phyloP scores from a whole-genome alignment of 1,140 invertebrate genomes.

The Paralvinella palmiformis region DNA sequence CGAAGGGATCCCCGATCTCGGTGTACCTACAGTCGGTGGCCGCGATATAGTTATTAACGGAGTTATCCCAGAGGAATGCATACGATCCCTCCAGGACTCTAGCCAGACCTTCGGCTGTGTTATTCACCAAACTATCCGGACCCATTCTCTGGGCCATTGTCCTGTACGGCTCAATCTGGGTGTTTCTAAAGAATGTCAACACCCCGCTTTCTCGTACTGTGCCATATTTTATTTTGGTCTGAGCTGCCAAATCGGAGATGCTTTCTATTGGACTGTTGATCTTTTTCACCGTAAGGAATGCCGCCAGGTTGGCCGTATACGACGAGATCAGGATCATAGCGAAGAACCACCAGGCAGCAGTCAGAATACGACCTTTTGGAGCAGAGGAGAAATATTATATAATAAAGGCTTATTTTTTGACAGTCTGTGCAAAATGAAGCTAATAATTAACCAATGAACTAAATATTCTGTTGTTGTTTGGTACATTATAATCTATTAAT shows the following conservation, averaged over 20 bases:
- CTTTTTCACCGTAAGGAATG: constrained; percentile 23
- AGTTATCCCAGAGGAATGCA: constrained; percentile 46
- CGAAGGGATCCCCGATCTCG: constrained; percentile 41
- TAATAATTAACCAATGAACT: too few relatives aligned
- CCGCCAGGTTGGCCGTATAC: constrained; percentile 61
- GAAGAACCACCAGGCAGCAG: constrained; percentile 97
- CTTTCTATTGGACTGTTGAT: constrained; percentile 57
- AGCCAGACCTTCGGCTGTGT: constrained; percentile 34
- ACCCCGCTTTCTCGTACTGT: constrained; percentile 6
- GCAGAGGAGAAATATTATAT: too few relatives aligned
- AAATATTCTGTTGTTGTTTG: too few relatives aligned
- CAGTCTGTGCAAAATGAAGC: too few relatives aligned
- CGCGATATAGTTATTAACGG: constrained; percentile 35
- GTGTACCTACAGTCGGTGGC: constrained; percentile 39
- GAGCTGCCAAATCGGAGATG: constrained; percentile 84
- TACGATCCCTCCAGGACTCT: constrained; percentile 39
- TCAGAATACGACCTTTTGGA: constrained; percentile 19
- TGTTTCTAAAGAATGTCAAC: constrained; percentile 60
- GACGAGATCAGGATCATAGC: constrained; percentile 93
- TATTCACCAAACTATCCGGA: constrained; percentile 32
- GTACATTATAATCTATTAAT: too few relatives aligned
- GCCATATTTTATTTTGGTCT: constrained; percentile 66
- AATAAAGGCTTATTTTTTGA: too few relatives aligned
- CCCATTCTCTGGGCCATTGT: constrained; percentile 59
- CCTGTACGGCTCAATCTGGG: constrained; percentile 61